Evolutionary conservation across 2,888 invertebrate genomes (phyloP), one percentile per base, ranked within the genome.

Genomic region (Trilocha varians): DNA sequence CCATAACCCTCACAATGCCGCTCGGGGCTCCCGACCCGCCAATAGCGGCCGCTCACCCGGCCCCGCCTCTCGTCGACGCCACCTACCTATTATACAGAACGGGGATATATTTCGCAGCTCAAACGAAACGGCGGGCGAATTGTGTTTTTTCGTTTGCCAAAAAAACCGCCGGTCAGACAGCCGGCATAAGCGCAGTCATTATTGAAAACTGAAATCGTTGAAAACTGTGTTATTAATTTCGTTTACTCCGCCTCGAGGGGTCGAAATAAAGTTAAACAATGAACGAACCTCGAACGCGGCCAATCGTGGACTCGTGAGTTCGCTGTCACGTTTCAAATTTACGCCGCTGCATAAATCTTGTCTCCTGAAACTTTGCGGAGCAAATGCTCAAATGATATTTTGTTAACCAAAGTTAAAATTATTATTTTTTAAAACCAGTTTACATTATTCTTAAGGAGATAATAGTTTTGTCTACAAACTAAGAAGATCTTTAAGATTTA

Each of bases 31-130:
- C 2, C 25, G 25, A 25, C 25, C 25, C 25, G 25, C 25, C 25
- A 25, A 42, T 15, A 16, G 17, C 48, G 49, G 49, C 49, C 42
- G 49, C 45, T 48, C 39, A 43, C 45, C 43, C 48, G 59, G 66
- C 76, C 52, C 80, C 80, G 76, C 79, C 78, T 61, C 47, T 48
- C 52, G 59, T 59, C 54, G 60, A 67, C 67, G 71, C 74, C 63
- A 74, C 73, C 77, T 78, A 79, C 72, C 71, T 71, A 79, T 75
- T 70, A 73, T 70, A 78, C 70, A 67, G 66, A 68, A 61, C 67
- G 62, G 65, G 65, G 65, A 64, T 67, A 73, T 71, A 64, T 77
- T 50, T 71, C 60, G 65, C 68, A 59, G 64, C 65, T 63, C 57
- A 46, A 55, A 65, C 71, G 71, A 70, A 72, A 68, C 65, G 65